Base-by-base conservation (phyloP, 2,113 vertebrate species). In the Pelecanoides urinatrix region DNA sequence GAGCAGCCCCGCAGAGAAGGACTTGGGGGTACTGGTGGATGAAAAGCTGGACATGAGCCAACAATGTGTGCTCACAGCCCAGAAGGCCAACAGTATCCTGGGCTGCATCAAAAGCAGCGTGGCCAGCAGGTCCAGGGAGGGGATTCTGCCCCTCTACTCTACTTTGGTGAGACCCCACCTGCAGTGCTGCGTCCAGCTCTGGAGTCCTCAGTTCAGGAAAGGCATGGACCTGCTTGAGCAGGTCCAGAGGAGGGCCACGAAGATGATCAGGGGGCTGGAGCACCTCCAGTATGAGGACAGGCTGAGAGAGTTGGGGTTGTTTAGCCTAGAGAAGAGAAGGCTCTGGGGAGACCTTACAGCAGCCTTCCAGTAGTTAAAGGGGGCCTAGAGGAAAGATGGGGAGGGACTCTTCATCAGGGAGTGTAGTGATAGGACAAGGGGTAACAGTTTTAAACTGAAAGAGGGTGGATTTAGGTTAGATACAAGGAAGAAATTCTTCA, bases 171-270 rank as follows among this genome's bases (percentile, higher is more conserved):
- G 26, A 14, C 26, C 63, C 34, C 49, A n/a, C 26, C 40, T 56
- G 40, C 1, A 32, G 7, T 19, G 2, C 78, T 68, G 20, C 1
- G 1, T 56, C 16, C 63, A 47, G 52, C 34, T 68, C 42, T 47
- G 42, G 63, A 16, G 21, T 6, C 34, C 25, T 30, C 38, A 40
- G 40, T 40, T 40, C 40, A 40, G 11, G 4, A 42, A 27, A 11
- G 56, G n/a, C 7, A 10, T 4, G 14, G 47, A 38, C 40, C 40
- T 74, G 50, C 2, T 40, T 0, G 2, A 40, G 59, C 2, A 0
- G 3, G 50, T 27, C 49, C 7, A 65, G 49, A 85, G 34, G 40
- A 23, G 45, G 40, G 49, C 32, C 40, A 9, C 1, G 1, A 85
- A 27, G 29, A 65, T 56, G 40, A 5, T 40, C 5, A 44, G n/a